Conservation (phyloP, 64 coral and sea anemone species). For the Porites lutea region DNA sequence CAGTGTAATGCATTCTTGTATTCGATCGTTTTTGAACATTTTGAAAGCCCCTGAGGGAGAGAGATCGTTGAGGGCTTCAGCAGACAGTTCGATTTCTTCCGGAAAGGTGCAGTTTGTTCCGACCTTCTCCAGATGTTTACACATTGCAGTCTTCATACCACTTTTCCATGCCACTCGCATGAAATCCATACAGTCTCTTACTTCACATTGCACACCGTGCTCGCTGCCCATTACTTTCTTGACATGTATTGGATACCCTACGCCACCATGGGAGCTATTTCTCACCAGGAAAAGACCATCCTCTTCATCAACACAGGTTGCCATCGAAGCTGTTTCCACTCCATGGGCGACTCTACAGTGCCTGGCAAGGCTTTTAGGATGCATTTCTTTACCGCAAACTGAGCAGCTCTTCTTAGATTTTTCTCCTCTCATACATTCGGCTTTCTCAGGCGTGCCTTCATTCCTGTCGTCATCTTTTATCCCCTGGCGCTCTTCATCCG, state of each 20-base stretch:
- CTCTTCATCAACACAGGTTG: constrained; percentile 50
- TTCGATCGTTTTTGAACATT: constrained; percentile 5
- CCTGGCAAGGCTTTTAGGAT: constrained; percentile 54
- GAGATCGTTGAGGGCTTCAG: constrained; percentile 18
- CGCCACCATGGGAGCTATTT: constrained; percentile 67
- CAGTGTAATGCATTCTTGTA: constrained; percentile 7
- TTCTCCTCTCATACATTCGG: not conserved
- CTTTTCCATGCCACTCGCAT: constrained; percentile 73
- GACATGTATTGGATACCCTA: constrained; percentile 63
- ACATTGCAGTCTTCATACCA: constrained; percentile 51
- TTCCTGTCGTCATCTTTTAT: not conserved
- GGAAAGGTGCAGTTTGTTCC: constrained; percentile 13
- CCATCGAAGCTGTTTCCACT: not conserved
- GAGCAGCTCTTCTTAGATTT: constrained; percentile 21
- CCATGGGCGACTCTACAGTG: constrained; percentile 48
- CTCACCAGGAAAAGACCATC: constrained; percentile 57
- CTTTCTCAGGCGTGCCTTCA: not conserved
- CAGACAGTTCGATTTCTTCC: not conserved
- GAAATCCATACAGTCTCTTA: constrained; percentile 34
- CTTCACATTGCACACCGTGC: constrained; percentile 30
- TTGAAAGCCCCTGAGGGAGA: not conserved
- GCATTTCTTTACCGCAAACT: constrained; percentile 58
- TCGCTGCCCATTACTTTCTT: constrained; percentile 19
- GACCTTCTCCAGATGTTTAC: constrained; percentile 55
- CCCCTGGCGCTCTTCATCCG: not conserved